phyloP scores from a whole-genome alignment of 2,797 vertebrate species.

The Cynopterus sphinx region DNA sequence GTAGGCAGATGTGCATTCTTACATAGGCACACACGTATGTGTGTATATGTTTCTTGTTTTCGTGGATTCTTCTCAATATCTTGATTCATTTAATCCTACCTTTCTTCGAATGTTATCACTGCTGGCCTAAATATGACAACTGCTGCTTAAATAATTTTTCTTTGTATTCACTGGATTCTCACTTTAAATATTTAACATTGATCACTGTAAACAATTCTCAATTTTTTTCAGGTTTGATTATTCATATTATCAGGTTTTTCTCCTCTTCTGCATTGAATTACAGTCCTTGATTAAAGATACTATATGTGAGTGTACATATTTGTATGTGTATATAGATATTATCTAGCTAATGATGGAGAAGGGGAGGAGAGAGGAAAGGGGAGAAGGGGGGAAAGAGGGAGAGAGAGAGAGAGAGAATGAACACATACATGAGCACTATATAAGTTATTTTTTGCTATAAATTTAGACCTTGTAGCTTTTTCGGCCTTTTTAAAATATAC shows the following conservation, averaged over 20 bases:
- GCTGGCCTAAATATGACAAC: neutral
- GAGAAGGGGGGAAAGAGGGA: neutral
- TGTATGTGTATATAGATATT: neutral
- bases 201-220: neutral
- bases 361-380: neutral
- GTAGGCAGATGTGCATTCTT: neutral
- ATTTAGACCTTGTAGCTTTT: slow-evolving; percentile 5
- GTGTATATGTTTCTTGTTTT: neutral
- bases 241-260: neutral
- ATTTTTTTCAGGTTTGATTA: neutral
- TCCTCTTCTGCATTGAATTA: neutral
- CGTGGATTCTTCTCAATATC: neutral
- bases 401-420: neutral
- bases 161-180: neutral
- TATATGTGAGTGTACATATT: neutral
- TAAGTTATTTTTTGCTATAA: neutral
- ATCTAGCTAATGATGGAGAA: neutral
- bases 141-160: neutral
- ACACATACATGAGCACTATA: neutral
- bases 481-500: neutral
- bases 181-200: neutral
- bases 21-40: too few species aligned
- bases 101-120: neutral
- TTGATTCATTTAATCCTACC: neutral
- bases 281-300: neutral